These are phyloP conservation scores for Sparus aurata DNA, from an alignment of 2,797 vertebrate species.

Conservation along the genomic window DNA sequence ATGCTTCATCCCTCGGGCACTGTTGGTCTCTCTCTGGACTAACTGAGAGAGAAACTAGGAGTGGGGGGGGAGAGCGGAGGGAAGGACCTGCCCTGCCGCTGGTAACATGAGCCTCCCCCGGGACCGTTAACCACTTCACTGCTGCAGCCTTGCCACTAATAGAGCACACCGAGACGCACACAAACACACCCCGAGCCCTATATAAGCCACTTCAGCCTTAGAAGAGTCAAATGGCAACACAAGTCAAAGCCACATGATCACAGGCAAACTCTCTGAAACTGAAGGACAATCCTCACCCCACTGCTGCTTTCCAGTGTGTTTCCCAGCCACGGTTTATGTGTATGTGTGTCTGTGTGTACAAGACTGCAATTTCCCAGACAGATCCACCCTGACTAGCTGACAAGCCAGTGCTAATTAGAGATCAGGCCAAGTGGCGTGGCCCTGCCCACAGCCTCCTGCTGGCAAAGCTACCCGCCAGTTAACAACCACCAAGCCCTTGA, in stretches of 20 bases:
- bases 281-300: slow-evolving; percentile 55
- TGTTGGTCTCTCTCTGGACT: slow-evolving; percentile 70
- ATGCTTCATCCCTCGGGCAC: slow-evolving; percentile 74
- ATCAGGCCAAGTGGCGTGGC: slow-evolving; percentile 76
- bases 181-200: slow-evolving; percentile 61
- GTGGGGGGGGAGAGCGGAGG: slow-evolving; percentile 13
- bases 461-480: slow-evolving; percentile 81
- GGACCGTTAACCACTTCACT: slow-evolving; percentile 82
- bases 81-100: slow-evolving; percentile 73
- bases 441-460: slow-evolving; percentile 80
- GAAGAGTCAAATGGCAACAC: slow-evolving; percentile 60
- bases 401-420: slow-evolving; percentile 86
- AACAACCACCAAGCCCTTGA: slow-evolving; percentile 69
- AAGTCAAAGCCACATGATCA: slow-evolving; percentile 72
- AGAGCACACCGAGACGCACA: slow-evolving; percentile 42
- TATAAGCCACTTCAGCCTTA: slow-evolving; percentile 64
- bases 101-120: slow-evolving; percentile 79
- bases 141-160: slow-evolving; percentile 65
- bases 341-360: slow-evolving; percentile 52
- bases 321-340: slow-evolving; percentile 53
- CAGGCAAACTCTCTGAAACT: slow-evolving; percentile 51
- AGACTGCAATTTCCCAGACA: slow-evolving; percentile 82
- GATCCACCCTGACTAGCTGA: slow-evolving; percentile 82
- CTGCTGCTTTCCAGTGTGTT: slow-evolving; percentile 52
- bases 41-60: slow-evolving; percentile 49